Evolutionary conservation across 1,140 invertebrate genomes (phyloP).

Genomic region (Carposina sasakii): DNA sequence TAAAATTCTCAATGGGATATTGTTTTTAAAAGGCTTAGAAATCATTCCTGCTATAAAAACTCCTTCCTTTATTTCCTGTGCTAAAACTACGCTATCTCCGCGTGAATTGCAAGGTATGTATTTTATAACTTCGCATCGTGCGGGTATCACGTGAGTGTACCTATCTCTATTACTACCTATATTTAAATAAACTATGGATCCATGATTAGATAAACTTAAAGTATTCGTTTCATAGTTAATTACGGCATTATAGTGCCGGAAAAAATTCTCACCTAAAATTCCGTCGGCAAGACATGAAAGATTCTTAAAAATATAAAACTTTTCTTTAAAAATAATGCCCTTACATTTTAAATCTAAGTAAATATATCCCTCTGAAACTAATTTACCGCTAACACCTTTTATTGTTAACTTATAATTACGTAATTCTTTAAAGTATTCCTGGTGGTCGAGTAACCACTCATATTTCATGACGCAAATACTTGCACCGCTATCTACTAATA

Average conservation of each 20-base stretch:
- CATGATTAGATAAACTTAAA: background rate
- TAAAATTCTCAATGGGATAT: conserved; percentile 1
- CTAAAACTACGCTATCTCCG: background rate
- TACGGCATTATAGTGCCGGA: background rate
- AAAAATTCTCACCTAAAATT: conserved; percentile 10
- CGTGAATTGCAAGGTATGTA: background rate
- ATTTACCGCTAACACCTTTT: background rate
- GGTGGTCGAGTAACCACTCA: too few relatives aligned
- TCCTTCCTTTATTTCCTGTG: background rate
- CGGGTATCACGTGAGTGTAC: background rate
- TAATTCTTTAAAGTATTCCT: too few relatives aligned
- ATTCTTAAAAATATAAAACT: conserved; percentile 1
- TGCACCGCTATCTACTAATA: too few relatives aligned
- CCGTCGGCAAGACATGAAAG: background rate
- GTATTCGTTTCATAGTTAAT: background rate
- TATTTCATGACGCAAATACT: too few relatives aligned
- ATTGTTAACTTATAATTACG: too few relatives aligned
- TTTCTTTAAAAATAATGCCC: background rate
- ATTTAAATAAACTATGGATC: background rate
- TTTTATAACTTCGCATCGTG: background rate
- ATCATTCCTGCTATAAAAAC: conserved; percentile 6
- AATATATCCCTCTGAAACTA: background rate
- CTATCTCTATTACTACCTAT: background rate
- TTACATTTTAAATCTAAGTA: background rate
- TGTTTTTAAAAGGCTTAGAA: background rate